These are phyloP conservation scores for Phalloptychus januarius DNA, from an alignment of 2,797 vertebrate genomes.

Conservation along the genomic window DNA sequence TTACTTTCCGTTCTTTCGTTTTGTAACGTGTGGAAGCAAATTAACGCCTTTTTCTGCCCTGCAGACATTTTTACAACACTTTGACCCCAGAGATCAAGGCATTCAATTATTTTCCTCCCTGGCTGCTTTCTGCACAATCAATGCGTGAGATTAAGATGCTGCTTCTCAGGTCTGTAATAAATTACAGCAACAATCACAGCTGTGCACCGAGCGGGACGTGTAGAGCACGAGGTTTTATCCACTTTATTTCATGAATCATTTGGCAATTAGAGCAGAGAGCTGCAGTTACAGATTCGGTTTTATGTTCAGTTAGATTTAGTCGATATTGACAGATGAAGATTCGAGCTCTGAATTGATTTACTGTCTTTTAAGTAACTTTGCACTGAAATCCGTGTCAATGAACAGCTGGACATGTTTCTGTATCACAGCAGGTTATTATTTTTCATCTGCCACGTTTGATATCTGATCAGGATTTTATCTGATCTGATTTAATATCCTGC, in stretches of 20 bases:
- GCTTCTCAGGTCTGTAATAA: neutral
- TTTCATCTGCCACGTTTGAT: neutral
- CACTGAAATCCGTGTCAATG: neutral
- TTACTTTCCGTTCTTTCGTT: neutral
- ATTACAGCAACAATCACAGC: neutral
- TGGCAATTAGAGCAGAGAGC: neutral
- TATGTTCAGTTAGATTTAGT: neutral
- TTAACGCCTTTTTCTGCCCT: neutral
- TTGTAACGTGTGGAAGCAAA: neutral
- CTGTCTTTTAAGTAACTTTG: neutral
- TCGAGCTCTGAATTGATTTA: neutral
- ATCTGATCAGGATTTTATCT: neutral
- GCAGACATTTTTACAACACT: neutral
- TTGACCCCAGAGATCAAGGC: neutral
- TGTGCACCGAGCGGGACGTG: neutral
- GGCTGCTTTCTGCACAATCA: conserved; percentile 2
- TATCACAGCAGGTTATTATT: neutral
- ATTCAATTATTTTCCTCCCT: neutral
- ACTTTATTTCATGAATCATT: conserved; percentile 1
- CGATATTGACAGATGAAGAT: neutral
- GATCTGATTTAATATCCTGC: neutral
- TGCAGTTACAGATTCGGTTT: neutral
- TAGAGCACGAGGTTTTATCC: neutral
- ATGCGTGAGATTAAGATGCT: neutral
- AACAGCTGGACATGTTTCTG: neutral